Percentiles rank a stretch among this genome's conserved stretches.
These are phyloP conservation scores for Diachasma alloeum DNA, from an alignment of 1,140 invertebrate genomes.

Conservation along the genomic window DNA sequence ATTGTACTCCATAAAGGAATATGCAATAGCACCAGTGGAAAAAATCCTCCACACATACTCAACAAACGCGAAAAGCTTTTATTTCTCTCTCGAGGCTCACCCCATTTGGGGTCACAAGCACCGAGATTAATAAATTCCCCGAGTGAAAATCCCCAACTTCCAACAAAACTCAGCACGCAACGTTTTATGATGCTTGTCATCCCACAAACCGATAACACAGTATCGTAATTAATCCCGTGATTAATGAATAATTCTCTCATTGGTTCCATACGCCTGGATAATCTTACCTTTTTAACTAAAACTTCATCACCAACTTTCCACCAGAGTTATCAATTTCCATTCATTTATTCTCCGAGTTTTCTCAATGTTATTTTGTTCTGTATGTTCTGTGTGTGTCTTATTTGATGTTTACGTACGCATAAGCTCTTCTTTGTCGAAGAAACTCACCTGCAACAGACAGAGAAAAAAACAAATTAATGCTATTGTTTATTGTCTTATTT, in stretches of 20 bases:
- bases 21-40: neutral
- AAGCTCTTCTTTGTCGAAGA: neutral
- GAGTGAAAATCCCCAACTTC: slow-evolving; percentile 1
- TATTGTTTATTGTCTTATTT: neutral
- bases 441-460: slow-evolving; percentile 27
- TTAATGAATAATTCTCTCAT: slow-evolving; percentile 20
- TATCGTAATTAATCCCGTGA: slow-evolving; percentile 27
- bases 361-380: neutral
- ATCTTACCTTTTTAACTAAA: slow-evolving; percentile 16
- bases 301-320: neutral
- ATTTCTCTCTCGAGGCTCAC: neutral
- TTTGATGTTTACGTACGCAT: neutral
- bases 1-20: too few species aligned
- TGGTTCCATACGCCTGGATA: neutral
- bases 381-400: neutral
- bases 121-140: neutral
- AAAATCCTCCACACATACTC: neutral
- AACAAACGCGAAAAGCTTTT: neutral
- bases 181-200: neutral
- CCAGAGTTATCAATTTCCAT: neutral
- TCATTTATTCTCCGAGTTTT: neutral
- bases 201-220: neutral
- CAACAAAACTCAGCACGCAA: neutral
- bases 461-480: slow-evolving; percentile 6
- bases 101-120: neutral